A percentile compares a stretch with the other conserved stretches of the same genome.
Conservation (phyloP, 2,888 invertebrate genomes). For the Hypercompe scribonia region DNA sequence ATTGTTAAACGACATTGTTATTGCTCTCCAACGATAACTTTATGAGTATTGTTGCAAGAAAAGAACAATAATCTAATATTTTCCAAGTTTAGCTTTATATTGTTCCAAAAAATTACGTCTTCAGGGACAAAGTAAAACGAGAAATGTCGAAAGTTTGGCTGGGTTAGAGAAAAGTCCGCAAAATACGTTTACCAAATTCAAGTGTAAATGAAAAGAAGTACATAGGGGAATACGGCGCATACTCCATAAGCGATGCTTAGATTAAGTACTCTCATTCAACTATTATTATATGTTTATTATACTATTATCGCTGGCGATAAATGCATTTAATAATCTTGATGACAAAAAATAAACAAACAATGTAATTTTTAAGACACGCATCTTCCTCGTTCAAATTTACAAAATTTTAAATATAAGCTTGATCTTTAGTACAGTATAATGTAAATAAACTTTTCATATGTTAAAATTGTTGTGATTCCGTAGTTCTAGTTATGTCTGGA, state of each 20-base stretch:
- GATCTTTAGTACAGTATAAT: background rate
- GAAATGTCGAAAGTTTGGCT: constrained; percentile 51
- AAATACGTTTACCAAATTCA: constrained; percentile 58
- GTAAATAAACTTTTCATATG: no score
- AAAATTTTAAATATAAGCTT: background rate
- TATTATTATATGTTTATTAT: background rate
- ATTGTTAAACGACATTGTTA: background rate
- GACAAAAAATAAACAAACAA: background rate
- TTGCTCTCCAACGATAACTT: constrained; percentile 5
- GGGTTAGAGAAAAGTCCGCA: constrained; percentile 46
- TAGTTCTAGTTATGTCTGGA: background rate
- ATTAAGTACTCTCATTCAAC: background rate
- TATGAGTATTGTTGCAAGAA: constrained; percentile 14
- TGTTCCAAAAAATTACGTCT: constrained; percentile 44
- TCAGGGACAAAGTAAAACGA: constrained; percentile 44
- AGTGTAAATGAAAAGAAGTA: constrained; percentile 47
- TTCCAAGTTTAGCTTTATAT: constrained; percentile 44
- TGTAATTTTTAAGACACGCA: background rate
- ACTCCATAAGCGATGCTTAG: constrained; percentile 13
- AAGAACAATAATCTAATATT: constrained; percentile 39
- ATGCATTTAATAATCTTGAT: background rate
- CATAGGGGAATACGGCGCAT: constrained; percentile 43
- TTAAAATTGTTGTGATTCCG: background rate
- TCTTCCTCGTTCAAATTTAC: background rate
- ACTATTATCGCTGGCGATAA: background rate